Conservation (phyloP, 2,888 invertebrate genomes). For the Andrena dorsata region DNA sequence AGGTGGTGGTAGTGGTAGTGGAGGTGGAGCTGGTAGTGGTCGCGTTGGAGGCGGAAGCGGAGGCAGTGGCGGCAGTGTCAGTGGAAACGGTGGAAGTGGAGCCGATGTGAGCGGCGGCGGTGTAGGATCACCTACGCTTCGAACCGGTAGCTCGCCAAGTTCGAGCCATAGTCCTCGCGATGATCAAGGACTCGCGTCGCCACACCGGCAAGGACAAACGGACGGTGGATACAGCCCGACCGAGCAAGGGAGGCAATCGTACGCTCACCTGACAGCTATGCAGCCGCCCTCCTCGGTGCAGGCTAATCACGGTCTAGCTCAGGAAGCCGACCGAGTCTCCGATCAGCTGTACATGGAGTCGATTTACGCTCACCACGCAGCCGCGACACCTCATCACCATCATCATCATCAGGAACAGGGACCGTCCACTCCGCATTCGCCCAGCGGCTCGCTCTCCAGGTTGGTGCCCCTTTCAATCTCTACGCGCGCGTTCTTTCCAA, state of each 20-base stretch:
- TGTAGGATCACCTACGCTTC: constrained; percentile 75
- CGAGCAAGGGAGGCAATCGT: constrained; percentile 79
- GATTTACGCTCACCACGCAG: constrained; percentile 77
- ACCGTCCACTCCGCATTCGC: constrained; percentile 75
- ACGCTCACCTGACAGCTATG: constrained; percentile 83
- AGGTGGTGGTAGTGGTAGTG: constrained; percentile 55
- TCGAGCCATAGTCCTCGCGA: constrained; percentile 82
- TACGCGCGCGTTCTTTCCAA: background rate
- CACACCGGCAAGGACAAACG: constrained; percentile 72
- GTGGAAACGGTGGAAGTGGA: too few species aligned
- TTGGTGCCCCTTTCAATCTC: constrained; percentile 64
- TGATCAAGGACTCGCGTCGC: constrained; percentile 75
- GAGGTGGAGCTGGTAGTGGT: constrained; percentile 60
- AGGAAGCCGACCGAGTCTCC: constrained; percentile 75
- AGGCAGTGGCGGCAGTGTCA: constrained; percentile 44
- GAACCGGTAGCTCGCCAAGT: constrained; percentile 80
- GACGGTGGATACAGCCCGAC: constrained; percentile 79
- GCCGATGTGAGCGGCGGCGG: constrained; percentile 61
- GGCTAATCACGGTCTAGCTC: constrained; percentile 69
- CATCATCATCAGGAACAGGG: constrained; percentile 81
- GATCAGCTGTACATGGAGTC: constrained; percentile 80
- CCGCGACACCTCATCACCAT: constrained; percentile 75
- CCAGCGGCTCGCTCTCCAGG: constrained; percentile 77
- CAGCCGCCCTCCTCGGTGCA: constrained; percentile 79
- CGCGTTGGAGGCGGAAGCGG: constrained; percentile 62